Percentiles rank a stretch among this genome's conserved stretches.
phyloP scores from a whole-genome alignment of 2,113 vertebrate genomes.

The Irena cyanogastra region DNA sequence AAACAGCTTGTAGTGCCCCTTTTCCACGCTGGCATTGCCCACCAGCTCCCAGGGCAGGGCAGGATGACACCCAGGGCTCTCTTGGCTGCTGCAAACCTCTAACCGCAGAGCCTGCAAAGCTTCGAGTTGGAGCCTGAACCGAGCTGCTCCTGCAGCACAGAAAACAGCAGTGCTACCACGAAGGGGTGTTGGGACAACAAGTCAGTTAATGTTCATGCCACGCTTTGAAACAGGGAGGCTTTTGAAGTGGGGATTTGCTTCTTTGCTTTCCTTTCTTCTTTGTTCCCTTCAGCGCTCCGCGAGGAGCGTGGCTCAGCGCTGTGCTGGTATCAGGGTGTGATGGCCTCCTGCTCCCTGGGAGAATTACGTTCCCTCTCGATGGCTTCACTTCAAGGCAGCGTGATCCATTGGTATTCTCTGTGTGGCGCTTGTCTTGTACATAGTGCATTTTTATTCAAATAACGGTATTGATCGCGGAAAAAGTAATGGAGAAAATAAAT shows the following conservation, averaged over 20 bases:
- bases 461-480: background rate
- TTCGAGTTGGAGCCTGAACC: rapidly evolving
- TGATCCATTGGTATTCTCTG: background rate
- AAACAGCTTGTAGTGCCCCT: background rate
- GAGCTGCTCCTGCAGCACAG: background rate
- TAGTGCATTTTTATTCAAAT: constrained; percentile 56
- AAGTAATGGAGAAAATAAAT: constrained; percentile 31
- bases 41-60: background rate
- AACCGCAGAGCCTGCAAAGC: background rate
- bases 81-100: background rate
- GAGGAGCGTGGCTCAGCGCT: background rate
- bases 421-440: background rate
- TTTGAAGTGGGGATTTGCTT: background rate
- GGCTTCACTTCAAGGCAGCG: background rate
- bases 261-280: background rate
- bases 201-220: background rate
- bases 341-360: background rate
- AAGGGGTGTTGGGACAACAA: background rate
- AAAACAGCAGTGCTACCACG: background rate
- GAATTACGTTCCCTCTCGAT: background rate
- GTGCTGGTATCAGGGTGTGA: background rate
- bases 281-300: background rate
- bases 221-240: background rate
- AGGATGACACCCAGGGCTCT: background rate
- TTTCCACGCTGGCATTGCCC: background rate